Conservation (phyloP, 2,797 vertebrate species). For the Phalanger gymnotis region DNA sequence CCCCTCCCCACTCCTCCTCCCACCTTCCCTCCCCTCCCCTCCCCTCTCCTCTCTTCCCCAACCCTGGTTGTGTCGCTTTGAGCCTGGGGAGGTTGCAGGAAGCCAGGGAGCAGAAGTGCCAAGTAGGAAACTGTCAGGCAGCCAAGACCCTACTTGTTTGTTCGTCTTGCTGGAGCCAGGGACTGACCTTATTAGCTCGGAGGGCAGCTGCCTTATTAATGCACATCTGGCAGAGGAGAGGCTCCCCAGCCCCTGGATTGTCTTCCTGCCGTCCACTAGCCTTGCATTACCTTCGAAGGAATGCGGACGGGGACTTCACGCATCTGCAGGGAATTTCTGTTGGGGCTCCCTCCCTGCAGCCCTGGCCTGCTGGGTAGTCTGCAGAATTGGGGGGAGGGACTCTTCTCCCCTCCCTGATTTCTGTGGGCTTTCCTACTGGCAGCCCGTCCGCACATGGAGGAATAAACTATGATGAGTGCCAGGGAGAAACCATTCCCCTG, state of each 20-base stretch:
- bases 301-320: conserved; percentile 90
- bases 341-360: conserved; percentile 77
- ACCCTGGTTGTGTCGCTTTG: conserved; percentile 74
- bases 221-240: conserved; percentile 97
- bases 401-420: conserved; percentile 67
- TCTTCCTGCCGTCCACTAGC: conserved; percentile 91
- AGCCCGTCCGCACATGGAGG: neutral
- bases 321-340: conserved; percentile 93
- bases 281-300: conserved; percentile 93
- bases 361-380: neutral
- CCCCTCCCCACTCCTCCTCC: neutral
- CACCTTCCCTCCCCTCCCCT: neutral
- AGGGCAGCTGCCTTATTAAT: conserved; percentile 97
- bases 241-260: conserved; percentile 91
- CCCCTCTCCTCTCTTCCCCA: conserved; percentile 14
- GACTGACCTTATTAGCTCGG: conserved; percentile 98
- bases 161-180: conserved; percentile 99
- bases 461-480: neutral
- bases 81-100: conserved; percentile 87
- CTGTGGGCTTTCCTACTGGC: conserved; percentile 66
- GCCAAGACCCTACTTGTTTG: conserved; percentile 96
- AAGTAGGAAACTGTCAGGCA: conserved; percentile 93
- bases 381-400: conserved; percentile 22
- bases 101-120: conserved; percentile 90
- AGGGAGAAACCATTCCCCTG: neutral